Percentiles rank a stretch among this genome's conserved stretches.
Conservation (phyloP, 2,797 vertebrate species). For the Spea hammondii region DNA sequence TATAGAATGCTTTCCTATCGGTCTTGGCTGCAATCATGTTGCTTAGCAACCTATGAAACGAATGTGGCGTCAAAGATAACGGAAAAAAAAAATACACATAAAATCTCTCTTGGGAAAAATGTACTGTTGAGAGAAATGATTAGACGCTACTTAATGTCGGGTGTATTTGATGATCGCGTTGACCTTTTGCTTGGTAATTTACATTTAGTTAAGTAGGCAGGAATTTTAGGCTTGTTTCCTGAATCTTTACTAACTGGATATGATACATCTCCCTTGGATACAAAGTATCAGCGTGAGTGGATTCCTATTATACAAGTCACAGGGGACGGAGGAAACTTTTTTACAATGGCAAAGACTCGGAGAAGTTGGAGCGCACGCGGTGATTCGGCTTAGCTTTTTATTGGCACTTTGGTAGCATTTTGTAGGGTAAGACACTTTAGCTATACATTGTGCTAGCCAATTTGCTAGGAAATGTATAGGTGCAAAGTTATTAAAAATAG, state of each 20-base stretch:
- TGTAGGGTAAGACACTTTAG: no score
- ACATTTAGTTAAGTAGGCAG: constrained; percentile 38
- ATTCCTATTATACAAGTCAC: constrained; percentile 9
- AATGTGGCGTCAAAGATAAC: constrained; percentile 42
- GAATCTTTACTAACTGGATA: constrained; percentile 11
- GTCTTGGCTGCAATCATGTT: constrained; percentile 44
- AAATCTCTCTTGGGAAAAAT: constrained; percentile 34
- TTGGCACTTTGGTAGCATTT: no score
- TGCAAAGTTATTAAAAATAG: no score
- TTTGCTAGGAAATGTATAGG: no score
- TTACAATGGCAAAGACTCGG: not conserved
- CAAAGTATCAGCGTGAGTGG: constrained; percentile 6
- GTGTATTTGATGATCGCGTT: constrained; percentile 35
- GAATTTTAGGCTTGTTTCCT: not conserved
- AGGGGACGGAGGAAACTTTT: not conserved
- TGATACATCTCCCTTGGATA: constrained; percentile 25
- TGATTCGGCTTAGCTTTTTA: no score
- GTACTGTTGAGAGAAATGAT: constrained; percentile 38
- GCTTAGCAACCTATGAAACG: constrained; percentile 44
- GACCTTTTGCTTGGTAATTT: constrained; percentile 47
- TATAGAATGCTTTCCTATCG: constrained; percentile 46
- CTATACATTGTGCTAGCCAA: no score
- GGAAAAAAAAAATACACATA: constrained; percentile 28
- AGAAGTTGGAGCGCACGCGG: no score
- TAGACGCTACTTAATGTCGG: constrained; percentile 35